phyloP scores from a whole-genome alignment of 2,888 invertebrate genomes.

The Venusia cambrica region DNA sequence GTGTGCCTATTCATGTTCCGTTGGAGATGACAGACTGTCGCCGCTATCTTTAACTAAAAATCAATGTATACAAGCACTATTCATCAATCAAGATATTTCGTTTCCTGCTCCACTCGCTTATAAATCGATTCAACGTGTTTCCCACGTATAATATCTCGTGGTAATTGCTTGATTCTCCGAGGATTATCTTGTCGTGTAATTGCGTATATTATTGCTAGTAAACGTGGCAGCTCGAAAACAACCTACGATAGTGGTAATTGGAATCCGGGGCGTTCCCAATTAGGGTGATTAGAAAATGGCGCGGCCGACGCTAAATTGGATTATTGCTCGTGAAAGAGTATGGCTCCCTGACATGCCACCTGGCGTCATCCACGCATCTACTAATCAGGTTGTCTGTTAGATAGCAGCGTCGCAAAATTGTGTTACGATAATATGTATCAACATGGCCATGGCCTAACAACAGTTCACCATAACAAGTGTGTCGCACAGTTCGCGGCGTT shows the following conservation, averaged over 20 bases:
- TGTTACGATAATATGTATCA: too few species aligned
- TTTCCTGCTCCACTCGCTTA: constrained; percentile 45
- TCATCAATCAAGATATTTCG: constrained; percentile 33
- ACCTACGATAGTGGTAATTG: constrained; percentile 50
- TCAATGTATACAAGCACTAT: constrained; percentile 52
- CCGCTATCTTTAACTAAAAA: constrained; percentile 39
- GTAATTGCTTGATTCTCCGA: constrained; percentile 29
- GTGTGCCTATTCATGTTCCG: constrained; percentile 43
- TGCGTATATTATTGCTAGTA: constrained; percentile 36
- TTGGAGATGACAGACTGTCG: constrained; percentile 42
- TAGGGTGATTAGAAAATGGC: constrained; percentile 57
- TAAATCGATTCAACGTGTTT: constrained; percentile 32
- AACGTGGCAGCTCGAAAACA: constrained; percentile 38
- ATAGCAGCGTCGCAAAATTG: constrained; percentile 1
- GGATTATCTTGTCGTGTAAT: constrained; percentile 39
- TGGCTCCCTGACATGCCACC: constrained; percentile 37
- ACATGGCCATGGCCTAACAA: too few species aligned
- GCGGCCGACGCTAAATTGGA: constrained; percentile 51
- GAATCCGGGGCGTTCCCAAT: constrained; percentile 51
- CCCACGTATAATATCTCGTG: constrained; percentile 35
- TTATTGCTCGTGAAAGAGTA: constrained; percentile 46
- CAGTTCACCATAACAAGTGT: constrained; percentile 33
- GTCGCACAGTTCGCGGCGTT: constrained; percentile 61
- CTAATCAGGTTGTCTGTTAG: background rate
- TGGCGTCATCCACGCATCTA: constrained; percentile 26